Base-by-base conservation (phyloP, 1,140 invertebrate genomes). In the Trichonephila inaurata region DNA sequence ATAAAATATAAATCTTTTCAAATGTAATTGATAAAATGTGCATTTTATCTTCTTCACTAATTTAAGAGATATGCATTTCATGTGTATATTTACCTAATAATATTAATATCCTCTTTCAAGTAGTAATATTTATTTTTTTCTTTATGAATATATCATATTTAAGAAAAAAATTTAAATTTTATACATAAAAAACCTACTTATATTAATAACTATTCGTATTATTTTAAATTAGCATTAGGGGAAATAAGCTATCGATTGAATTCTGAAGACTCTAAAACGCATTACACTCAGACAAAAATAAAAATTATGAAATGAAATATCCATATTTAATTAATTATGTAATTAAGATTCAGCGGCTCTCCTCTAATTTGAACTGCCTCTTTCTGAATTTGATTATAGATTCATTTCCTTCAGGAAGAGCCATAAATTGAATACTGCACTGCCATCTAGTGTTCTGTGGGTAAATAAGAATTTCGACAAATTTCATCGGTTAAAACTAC, bases 291-390 rank as follows among this genome's bases (percentile, higher is more conserved):
- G 28, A 33, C n/a, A 6, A 10, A 87, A 87, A 87, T 61, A 87
- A 87, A 64, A 33, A 16, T n/a, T 87, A 4, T 18, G 5, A 16
- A n/a, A 18, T 87, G 21, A 86, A 82, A 61, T 60, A 61, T 64
- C 21, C 58, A 62, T 62, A 62, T 19, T 62, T 87, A 87, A 33
- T 87, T 87, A 87, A 87, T 87, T 28, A 62, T 62, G 85, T 62
- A 87, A 87, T 86, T 86, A 61, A 86, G 14, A 86, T 86, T 61
- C 83, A 24, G 14, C n/a, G n/a, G n/a, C 58, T 10, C n/a, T 28
- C 24, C 7, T n/a, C 24, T 86, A 86, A 86, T 60, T 69, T 69
- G 10, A 60, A 86, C 24, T 82, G 19, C 18, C 81, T 81, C 3
- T 33, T 58, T 83, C 21, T 51, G 16, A 51, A 51, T 51, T 24